Conservation (phyloP, 1,140 invertebrate genomes). For the Drosophila navojoa region DNA sequence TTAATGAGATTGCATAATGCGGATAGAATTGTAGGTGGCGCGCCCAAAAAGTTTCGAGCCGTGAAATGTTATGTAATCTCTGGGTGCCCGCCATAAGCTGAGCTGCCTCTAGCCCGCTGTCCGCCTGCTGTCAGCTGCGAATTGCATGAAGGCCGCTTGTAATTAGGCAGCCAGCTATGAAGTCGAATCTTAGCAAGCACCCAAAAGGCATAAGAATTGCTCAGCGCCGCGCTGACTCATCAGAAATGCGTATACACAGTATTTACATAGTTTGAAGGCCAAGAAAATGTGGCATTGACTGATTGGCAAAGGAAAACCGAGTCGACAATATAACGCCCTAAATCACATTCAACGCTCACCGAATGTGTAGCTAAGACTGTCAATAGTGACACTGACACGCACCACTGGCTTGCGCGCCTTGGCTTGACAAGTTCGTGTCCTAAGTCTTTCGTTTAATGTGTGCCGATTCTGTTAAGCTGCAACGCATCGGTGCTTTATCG, state of each 20-base stretch:
- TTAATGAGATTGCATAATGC: slow-evolving; percentile 41
- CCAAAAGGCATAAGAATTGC: slow-evolving; percentile 31
- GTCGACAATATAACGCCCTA: slow-evolving; percentile 29
- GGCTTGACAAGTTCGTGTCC: slow-evolving; percentile 66
- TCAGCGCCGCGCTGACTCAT: slow-evolving; percentile 30
- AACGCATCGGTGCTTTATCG: slow-evolving; percentile 48
- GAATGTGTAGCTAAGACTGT: slow-evolving; percentile 35
- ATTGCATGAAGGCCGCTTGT: slow-evolving; percentile 50
- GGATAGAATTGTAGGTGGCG: slow-evolving; percentile 44
- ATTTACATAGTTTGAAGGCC: slow-evolving; percentile 1
- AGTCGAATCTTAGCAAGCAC: slow-evolving; percentile 25
- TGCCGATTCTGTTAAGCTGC: slow-evolving; percentile 15
- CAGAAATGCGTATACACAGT: slow-evolving; percentile 11
- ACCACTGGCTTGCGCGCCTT: slow-evolving; percentile 20
- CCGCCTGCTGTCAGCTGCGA: slow-evolving; percentile 21
- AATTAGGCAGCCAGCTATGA: slow-evolving; percentile 57
- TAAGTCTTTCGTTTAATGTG: slow-evolving; percentile 63
- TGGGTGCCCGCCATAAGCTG: slow-evolving; percentile 12
- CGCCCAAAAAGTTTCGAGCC: slow-evolving; percentile 71
- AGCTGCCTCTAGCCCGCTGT: not conserved
- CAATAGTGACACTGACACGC: slow-evolving; percentile 44
- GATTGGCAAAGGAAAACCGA: slow-evolving; percentile 34
- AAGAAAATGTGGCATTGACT: slow-evolving; percentile 36
- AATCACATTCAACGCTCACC: slow-evolving; percentile 5
- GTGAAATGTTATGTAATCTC: slow-evolving; percentile 61